Evolutionary conservation across 2,797 vertebrate species (phyloP), one percentile per base, ranked within the genome.

Genomic region (Anguilla obscura): DNA sequence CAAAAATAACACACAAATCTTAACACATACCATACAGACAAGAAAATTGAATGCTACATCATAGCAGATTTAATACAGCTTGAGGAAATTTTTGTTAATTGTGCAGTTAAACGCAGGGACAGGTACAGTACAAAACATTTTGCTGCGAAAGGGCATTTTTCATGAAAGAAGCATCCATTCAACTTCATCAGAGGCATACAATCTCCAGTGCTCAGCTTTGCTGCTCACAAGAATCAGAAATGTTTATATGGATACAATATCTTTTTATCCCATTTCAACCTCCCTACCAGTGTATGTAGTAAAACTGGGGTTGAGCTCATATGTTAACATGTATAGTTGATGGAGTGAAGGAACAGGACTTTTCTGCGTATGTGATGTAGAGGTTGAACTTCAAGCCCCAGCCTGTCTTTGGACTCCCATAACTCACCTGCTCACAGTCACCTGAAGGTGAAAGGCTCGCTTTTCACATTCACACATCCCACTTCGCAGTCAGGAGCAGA

Each of bases 401-500:
- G 45, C 24, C 9, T 83, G 79, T 83, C 45, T 83, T 24, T 52
- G 76, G 40, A 45, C 76, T 24, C 14, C 36, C 76, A 48, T 48
- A 45, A 80, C 48, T 52, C 79, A 83, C 45, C 79, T 83, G 24
- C 79, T 83, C 1, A 3, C 24, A 83, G 79, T n/a, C 27, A 76
- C 45, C 3, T 74, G 60, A n/a, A 84, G 92, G 93, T 93, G 82
- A 94, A 92, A 94, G 91, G 92, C 91, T 91, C 92, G 90, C 91
- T 94, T 92, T 91, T 94, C 91, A 90, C 91, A 91, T 88, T 92
- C 92, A 91, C 90, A 92, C 90, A 90, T 92, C 94, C 90, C 90
- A 92, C 90, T 90, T 87, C 92, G 88, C 90, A 90, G 89, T 86
- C 88, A 88, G 83, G 40, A 88, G 86, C 85, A 87, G 88, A 71